A percentile compares a stretch with the other conserved stretches of the same genome.
Evolutionary conservation across 2,113 vertebrate species (phyloP).

Genomic region (Esox niger): DNA sequence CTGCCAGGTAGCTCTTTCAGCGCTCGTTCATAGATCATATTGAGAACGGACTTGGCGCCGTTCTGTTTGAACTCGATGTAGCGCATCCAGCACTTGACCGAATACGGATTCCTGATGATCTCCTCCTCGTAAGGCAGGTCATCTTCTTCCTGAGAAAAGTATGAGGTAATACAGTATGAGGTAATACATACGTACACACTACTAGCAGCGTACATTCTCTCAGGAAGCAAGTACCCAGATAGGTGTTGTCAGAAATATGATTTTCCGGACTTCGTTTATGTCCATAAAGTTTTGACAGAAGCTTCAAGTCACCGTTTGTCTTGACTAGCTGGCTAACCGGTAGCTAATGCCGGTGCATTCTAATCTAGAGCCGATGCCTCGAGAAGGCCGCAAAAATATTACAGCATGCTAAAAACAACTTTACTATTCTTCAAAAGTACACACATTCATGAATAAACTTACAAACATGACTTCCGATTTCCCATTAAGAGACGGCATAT

Average conservation of each 20-base stretch:
- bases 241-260: too few relatives aligned
- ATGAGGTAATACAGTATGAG: too few relatives aligned
- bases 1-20: slow-evolving; percentile 89
- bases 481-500: slow-evolving; percentile 61
- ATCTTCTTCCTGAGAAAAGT: slow-evolving; percentile 80
- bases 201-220: too few relatives aligned
- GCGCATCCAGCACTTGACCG: slow-evolving; percentile 90
- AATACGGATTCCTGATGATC: slow-evolving; percentile 91
- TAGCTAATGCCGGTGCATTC: background rate
- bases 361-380: background rate
- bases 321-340: too few relatives aligned
- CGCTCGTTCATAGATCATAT: slow-evolving; percentile 87
- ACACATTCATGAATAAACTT: slow-evolving; percentile 38
- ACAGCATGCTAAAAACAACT: background rate
- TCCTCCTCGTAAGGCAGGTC: slow-evolving; percentile 92
- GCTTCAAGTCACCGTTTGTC: too few relatives aligned
- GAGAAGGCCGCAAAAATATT: slow-evolving; percentile 5
- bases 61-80: slow-evolving; percentile 89
- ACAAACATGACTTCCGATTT: slow-evolving; percentile 73
- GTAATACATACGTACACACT: too few relatives aligned
- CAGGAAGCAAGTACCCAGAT: too few relatives aligned
- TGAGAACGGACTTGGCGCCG: slow-evolving; percentile 74
- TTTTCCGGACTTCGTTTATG: too few relatives aligned
- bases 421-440: too few relatives aligned
- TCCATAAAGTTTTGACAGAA: too few relatives aligned